These are phyloP conservation scores for Boloria euphrosyne DNA, from an alignment of 2,888 invertebrate genomes.

Conservation along the genomic window DNA sequence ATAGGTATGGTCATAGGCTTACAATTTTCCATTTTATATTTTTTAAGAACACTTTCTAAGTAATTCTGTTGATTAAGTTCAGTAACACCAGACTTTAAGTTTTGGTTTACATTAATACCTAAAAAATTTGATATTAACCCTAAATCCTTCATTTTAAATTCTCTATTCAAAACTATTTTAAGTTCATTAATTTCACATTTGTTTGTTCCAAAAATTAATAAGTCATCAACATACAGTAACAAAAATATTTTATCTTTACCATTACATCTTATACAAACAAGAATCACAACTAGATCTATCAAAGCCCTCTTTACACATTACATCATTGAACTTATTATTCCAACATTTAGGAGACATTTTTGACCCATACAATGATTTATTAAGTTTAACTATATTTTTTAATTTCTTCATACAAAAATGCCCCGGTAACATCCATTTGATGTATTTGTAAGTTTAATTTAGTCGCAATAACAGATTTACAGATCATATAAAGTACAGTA, in stretches of 20 bases:
- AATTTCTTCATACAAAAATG: constrained; percentile 39
- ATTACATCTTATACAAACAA: too few relatives aligned
- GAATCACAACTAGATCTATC: too few relatives aligned
- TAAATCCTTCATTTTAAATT: constrained; percentile 31
- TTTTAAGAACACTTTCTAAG: constrained; percentile 35
- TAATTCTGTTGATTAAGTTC: constrained; percentile 35
- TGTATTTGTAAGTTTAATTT: constrained; percentile 33
- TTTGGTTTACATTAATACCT: constrained; percentile 36
- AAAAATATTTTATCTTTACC: too few relatives aligned
- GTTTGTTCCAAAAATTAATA: too few relatives aligned
- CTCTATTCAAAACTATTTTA: too few relatives aligned
- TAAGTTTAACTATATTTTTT: constrained; percentile 16
- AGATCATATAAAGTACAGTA: constrained; percentile 21
- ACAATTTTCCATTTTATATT: constrained; percentile 40
- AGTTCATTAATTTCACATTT: too few relatives aligned
- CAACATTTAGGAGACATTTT: constrained; percentile 36
- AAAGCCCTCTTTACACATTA: too few relatives aligned
- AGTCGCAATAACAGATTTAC: constrained; percentile 29
- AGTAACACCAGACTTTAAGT: constrained; percentile 14
- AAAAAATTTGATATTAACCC: constrained; percentile 32
- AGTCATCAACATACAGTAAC: too few relatives aligned
- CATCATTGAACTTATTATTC: not conserved
- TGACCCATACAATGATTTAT: constrained; percentile 38
- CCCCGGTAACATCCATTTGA: too few relatives aligned
- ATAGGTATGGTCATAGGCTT: constrained; percentile 37